Percentiles rank a stretch among this genome's conserved stretches.
phyloP scores from a whole-genome alignment of 2,888 invertebrate species.

The Arctia plantaginis region DNA sequence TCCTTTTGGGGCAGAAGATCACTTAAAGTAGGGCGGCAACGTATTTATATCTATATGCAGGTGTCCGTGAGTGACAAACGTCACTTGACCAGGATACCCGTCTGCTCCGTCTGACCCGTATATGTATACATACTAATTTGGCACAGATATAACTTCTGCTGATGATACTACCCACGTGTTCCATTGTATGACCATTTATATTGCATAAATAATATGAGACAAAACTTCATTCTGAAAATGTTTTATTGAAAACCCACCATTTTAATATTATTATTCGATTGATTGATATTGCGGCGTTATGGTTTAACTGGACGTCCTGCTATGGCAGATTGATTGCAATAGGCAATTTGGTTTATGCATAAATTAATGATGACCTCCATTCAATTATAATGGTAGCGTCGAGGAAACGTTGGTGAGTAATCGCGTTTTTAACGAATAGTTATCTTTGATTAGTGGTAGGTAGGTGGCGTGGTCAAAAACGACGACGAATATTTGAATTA shows the following conservation, averaged over 20 bases:
- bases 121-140: background rate
- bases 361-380: constrained; percentile 47
- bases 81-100: too few relatives aligned
- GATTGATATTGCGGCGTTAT: constrained; percentile 47
- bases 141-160: background rate
- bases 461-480: background rate
- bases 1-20: too few relatives aligned
- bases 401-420: constrained; percentile 30
- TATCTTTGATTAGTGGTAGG: background rate
- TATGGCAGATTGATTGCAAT: constrained; percentile 47
- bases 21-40: too few relatives aligned
- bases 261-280: constrained; percentile 37
- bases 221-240: constrained; percentile 22
- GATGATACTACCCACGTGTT: background rate
- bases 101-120: too few relatives aligned
- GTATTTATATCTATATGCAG: too few relatives aligned
- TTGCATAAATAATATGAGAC: constrained; percentile 37
- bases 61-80: too few relatives aligned
- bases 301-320: constrained; percentile 49
- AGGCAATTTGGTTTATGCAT: constrained; percentile 51
- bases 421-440: constrained; percentile 17
- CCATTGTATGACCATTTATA: constrained; percentile 33
- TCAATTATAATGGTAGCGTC: constrained; percentile 38
- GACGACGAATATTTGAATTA: too few relatives aligned
- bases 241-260: constrained; percentile 2